Evolutionary conservation across 1,140 invertebrate genomes (phyloP).

Genomic region (Drosophila novamexicana): DNA sequence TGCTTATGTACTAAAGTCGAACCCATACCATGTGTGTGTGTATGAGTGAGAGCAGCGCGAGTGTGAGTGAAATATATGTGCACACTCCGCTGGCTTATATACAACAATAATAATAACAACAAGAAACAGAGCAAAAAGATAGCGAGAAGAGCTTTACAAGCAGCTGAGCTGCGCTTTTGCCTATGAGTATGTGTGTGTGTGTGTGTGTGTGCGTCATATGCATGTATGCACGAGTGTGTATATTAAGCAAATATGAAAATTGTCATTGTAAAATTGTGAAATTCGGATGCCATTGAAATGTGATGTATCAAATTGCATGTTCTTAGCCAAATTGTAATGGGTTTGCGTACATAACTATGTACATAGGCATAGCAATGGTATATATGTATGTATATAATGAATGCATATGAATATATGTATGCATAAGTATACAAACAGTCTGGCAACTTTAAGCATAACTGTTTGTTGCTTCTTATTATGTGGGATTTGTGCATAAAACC

Average conservation of each 20-base stretch:
- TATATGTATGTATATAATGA: background rate
- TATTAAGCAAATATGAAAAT: conserved; percentile 43
- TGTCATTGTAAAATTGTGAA: conserved; percentile 45
- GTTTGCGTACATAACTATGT: conserved; percentile 5
- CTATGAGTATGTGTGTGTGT: background rate
- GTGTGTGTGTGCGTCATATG: background rate
- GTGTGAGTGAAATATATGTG: conserved; percentile 52
- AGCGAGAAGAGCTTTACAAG: conserved; percentile 48
- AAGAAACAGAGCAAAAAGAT: conserved; percentile 38
- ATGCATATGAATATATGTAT: background rate
- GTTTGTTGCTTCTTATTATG: conserved; percentile 7
- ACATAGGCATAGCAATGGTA: conserved; percentile 3
- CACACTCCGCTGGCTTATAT: conserved; percentile 43
- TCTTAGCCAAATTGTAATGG: conserved; percentile 12
- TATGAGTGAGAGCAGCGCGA: conserved; percentile 31
- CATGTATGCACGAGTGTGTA: conserved; percentile 11
- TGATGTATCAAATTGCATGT: conserved; percentile 19
- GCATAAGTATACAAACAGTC: conserved; percentile 2
- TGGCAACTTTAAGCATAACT: conserved; percentile 16
- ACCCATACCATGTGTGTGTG: conserved; percentile 59
- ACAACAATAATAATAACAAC: conserved; percentile 50
- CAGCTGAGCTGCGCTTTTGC: conserved; percentile 39
- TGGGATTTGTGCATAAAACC: background rate
- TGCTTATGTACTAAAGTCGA: conserved; percentile 73
- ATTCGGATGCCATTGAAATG: conserved; percentile 32